Base-by-base conservation (phyloP, 2,797 vertebrate species). In the Anabas testudineus region DNA sequence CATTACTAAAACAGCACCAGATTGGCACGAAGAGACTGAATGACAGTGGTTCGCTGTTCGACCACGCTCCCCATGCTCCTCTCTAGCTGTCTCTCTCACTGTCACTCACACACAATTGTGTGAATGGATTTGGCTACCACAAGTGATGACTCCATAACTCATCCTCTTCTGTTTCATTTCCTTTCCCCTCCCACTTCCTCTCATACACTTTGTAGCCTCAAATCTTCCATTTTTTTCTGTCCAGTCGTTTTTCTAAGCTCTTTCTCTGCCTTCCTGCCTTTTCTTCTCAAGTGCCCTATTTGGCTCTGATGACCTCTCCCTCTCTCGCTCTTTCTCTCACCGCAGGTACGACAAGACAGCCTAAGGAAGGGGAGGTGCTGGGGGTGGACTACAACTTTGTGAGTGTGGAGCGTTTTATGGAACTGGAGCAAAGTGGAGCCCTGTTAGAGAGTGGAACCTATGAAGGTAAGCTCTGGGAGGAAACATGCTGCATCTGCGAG, bases 301-400 rank as follows among this genome's bases (percentile, higher is more conserved):
- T 87, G 82, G 69, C 84, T 87, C 74, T 74, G 63, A 84, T 91
- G 88, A 86, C 87, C 82, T 76, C 36, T 34, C 39, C 53, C 39
- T 30, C 21, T 36, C 30, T 49, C 54, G 37, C 63, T 37, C 36
- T 30, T 48, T 49, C 48, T 69, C 32, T 51, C 36, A 71, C 57
- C 80, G 64, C 80, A 99, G 98, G 98, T 94, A 99, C 98, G 63
- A 99, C 98, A 90, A 96, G 98, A 92, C 97, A 97, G 91, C 98
- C 98, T 92, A 99, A 98, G 92, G 98, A 99, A 89, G 98, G 97
- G 24, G 98, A 99, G 92, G 98, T 99, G 89, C 97, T 96, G 14
- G 98, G 97, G 75, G 97, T 99, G 94, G 97, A 99, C 95, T 99
- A 99, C 92, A 99, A 97, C 93, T 99, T 99, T 90, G 98, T 99